Evolutionary conservation across 1,140 invertebrate species (phyloP).

Genomic region (Drosophila kurseongensis): DNA sequence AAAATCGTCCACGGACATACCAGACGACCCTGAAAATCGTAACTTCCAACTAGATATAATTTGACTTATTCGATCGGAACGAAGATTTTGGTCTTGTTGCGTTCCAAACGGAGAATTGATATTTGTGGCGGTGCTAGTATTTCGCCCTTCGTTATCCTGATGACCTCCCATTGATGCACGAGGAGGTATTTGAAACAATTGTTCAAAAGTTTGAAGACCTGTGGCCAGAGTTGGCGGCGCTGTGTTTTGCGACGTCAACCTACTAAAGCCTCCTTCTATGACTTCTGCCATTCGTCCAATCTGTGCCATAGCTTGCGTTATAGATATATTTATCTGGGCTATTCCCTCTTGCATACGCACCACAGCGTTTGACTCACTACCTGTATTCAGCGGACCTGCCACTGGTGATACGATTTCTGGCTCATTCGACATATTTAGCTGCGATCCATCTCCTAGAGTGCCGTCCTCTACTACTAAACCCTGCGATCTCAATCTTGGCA

Average conservation of each 20-base stretch:
- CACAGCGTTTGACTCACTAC: background rate
- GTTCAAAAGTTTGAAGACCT: conserved; percentile 8
- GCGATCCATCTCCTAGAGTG: background rate
- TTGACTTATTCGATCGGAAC: conserved; percentile 16
- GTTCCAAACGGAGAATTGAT: too few relatives aligned
- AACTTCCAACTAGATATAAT: conserved; percentile 19
- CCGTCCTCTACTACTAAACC: background rate
- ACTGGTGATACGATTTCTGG: too few relatives aligned
- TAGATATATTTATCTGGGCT: background rate
- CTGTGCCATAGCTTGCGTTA: background rate
- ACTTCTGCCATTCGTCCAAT: too few relatives aligned
- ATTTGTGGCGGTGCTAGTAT: background rate
- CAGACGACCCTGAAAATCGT: conserved; percentile 9
- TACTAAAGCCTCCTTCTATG: background rate
- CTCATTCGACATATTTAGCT: too few relatives aligned
- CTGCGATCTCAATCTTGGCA: conserved; percentile 1
- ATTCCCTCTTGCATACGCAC: conserved; percentile 2
- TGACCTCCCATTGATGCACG: background rate
- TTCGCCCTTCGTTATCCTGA: background rate
- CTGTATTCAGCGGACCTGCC: background rate
- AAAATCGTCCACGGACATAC: conserved; percentile 20
- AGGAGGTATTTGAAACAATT: conserved; percentile 4
- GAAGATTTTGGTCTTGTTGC: conserved; percentile 1
- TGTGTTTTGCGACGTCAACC: background rate
- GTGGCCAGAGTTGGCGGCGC: too few relatives aligned